A percentile compares a stretch with the other conserved stretches of the same genome.
These are phyloP conservation scores for Thelaira solivaga DNA, from an alignment of 2,888 invertebrate genomes.

Conservation along the genomic window DNA sequence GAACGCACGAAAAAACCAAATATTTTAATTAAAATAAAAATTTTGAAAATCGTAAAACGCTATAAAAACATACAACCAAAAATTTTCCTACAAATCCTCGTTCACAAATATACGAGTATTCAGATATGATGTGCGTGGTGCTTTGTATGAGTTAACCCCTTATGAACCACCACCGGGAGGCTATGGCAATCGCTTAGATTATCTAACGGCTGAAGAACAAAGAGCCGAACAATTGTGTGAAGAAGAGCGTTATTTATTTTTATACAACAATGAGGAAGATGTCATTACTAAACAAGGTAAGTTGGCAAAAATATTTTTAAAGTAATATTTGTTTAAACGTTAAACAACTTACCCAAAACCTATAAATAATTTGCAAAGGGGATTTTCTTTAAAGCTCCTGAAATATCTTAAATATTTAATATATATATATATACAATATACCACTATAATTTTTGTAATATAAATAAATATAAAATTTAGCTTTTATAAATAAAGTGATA, in stretches of 20 bases:
- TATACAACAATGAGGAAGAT: conserved; percentile 92
- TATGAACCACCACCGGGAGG: conserved; percentile 89
- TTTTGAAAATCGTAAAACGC: conserved; percentile 5
- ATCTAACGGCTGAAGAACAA: conserved; percentile 84
- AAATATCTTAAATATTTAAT: conserved; percentile 24
- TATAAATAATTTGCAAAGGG: conserved; percentile 3
- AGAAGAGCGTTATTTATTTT: conserved; percentile 92
- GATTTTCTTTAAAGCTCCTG: conserved; percentile 18
- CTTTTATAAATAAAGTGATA: conserved; percentile 42
- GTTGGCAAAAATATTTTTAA: conserved; percentile 56
- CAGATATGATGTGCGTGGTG: conserved; percentile 97
- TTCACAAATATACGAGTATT: background rate
- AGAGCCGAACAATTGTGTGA: conserved; percentile 95
- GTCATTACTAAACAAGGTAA: conserved; percentile 93
- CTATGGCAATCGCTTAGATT: conserved; percentile 79
- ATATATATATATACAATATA: conserved; percentile 2
- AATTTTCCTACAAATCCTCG: background rate
- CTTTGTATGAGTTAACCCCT: conserved; percentile 88
- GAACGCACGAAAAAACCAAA: conserved; percentile 18
- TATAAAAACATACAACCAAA: conserved; percentile 15
- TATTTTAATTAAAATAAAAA: conserved; percentile 20
- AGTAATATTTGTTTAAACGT: conserved; percentile 8
- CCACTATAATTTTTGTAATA: conserved; percentile 48
- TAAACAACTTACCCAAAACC: conserved; percentile 10
- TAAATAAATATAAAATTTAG: conserved; percentile 52